Evolutionary conservation across 2,888 invertebrate species (phyloP).

Genomic region (Lomographa bimaculata): DNA sequence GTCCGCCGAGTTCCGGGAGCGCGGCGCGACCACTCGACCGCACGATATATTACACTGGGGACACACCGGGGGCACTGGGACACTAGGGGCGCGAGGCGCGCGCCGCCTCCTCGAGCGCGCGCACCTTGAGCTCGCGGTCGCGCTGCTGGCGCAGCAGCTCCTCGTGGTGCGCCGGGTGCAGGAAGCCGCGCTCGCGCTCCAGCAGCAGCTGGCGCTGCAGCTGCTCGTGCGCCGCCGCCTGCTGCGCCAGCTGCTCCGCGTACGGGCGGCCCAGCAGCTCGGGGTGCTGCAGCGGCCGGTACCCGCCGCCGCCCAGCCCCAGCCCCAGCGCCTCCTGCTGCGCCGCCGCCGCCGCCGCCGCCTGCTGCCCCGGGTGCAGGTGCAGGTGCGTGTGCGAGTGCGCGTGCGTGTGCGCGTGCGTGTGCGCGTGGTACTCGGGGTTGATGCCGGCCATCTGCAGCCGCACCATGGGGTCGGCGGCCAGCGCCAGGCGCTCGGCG

Average conservation of each 20-base stretch:
- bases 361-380: constrained; percentile 90
- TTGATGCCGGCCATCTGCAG: constrained; percentile 96
- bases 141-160: constrained; percentile 89
- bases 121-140: constrained; percentile 92
- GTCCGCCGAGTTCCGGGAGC: constrained; percentile 35
- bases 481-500: constrained; percentile 91
- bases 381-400: constrained; percentile 95
- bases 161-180: constrained; percentile 82
- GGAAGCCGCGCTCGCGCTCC: constrained; percentile 89
- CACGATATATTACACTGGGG: constrained; percentile 30
- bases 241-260: constrained; percentile 91
- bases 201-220: constrained; percentile 92
- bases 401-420: constrained; percentile 95
- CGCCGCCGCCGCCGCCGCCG: constrained; percentile 74
- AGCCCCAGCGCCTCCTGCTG: constrained; percentile 85
- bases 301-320: constrained; percentile 66
- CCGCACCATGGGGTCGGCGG: constrained; percentile 96
- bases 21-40: constrained; percentile 40
- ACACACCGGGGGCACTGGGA: no score
- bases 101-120: constrained; percentile 93
- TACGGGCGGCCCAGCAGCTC: constrained; percentile 92
- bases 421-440: constrained; percentile 95
- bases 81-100: constrained; percentile 84
- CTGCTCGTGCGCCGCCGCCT: constrained; percentile 93
- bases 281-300: constrained; percentile 87